Percentiles rank a stretch among this genome's conserved stretches.
These are phyloP conservation scores for Podocnemis expansa DNA, from an alignment of 2,113 vertebrate genomes.

Conservation along the genomic window DNA sequence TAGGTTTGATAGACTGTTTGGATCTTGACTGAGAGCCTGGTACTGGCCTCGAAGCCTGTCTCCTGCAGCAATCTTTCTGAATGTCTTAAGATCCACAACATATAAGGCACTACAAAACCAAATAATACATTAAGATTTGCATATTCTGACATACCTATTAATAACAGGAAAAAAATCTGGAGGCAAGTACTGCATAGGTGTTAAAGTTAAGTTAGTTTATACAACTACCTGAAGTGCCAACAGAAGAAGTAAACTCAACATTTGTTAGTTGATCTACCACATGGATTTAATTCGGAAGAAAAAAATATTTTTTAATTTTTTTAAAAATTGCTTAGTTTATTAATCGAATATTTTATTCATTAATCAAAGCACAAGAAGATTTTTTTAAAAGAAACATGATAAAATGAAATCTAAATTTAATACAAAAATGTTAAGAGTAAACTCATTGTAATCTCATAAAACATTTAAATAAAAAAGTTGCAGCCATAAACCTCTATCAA, in stretches of 20 bases:
- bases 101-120: slow-evolving; percentile 87
- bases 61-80: slow-evolving; percentile 94
- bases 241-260: not conserved
- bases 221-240: not conserved
- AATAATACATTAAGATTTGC: not conserved
- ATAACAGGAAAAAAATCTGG: not conserved
- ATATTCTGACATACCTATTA: not conserved
- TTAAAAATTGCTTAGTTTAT: not conserved
- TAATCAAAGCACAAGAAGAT: not conserved
- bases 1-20: slow-evolving; percentile 95
- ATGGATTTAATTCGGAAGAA: not conserved
- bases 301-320: not conserved
- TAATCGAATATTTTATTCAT: not conserved
- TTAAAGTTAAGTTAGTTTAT: not conserved
- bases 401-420: not conserved
- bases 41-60: slow-evolving; percentile 95
- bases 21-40: slow-evolving; percentile 95
- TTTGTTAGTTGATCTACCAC: fast-evolving
- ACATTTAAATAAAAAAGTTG: not conserved
- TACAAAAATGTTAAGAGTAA: not conserved
- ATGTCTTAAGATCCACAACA: slow-evolving; percentile 95
- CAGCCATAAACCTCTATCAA: not conserved
- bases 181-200: not conserved
- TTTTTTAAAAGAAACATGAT: not conserved
- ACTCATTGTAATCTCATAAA: not conserved